phyloP scores from a whole-genome alignment of 2,113 vertebrate species.

The Siphamia tubifer region DNA sequence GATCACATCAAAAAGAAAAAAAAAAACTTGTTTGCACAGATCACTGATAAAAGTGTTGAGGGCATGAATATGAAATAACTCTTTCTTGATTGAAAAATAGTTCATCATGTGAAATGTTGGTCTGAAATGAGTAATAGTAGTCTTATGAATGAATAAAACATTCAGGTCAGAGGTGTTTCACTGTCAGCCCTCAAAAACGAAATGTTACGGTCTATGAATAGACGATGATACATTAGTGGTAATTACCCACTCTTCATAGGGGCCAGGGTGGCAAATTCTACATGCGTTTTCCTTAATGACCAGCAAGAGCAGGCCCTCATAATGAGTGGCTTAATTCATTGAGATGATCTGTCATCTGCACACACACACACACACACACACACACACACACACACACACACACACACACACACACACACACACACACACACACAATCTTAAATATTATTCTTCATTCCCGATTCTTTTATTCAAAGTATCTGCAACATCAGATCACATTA shows the following conservation, averaged over 20 bases:
- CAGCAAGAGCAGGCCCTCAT: constrained; percentile 91
- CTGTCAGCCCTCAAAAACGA: constrained; percentile 61
- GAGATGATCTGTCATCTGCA: constrained; percentile 82
- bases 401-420: constrained; percentile 55
- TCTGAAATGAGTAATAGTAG: constrained; percentile 84
- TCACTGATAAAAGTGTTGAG: not conserved
- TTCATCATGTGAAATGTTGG: constrained; percentile 80
- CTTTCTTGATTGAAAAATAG: constrained; percentile 71
- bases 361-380: constrained; percentile 54
- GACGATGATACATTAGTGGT: constrained; percentile 96
- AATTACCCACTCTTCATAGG: constrained; percentile 91
- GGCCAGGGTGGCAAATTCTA: constrained; percentile 89
- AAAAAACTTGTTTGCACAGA: constrained; percentile 8
- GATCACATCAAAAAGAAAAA: constrained; percentile 2
- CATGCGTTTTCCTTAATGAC: constrained; percentile 85
- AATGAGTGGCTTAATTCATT: constrained; percentile 96
- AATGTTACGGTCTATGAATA: constrained; percentile 86
- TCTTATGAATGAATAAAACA: constrained; percentile 92
- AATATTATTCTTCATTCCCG: constrained; percentile 84
- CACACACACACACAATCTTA: constrained; percentile 83
- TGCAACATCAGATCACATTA: constrained; percentile 79
- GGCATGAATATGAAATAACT: constrained; percentile 64
- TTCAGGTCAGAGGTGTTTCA: constrained; percentile 82
- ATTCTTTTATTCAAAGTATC: constrained; percentile 79
- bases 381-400: constrained; percentile 70